Percentiles rank a stretch among this genome's conserved stretches.
Conservation (phyloP, 2,113 vertebrate species). For the Lepisosteus oculatus region DNA sequence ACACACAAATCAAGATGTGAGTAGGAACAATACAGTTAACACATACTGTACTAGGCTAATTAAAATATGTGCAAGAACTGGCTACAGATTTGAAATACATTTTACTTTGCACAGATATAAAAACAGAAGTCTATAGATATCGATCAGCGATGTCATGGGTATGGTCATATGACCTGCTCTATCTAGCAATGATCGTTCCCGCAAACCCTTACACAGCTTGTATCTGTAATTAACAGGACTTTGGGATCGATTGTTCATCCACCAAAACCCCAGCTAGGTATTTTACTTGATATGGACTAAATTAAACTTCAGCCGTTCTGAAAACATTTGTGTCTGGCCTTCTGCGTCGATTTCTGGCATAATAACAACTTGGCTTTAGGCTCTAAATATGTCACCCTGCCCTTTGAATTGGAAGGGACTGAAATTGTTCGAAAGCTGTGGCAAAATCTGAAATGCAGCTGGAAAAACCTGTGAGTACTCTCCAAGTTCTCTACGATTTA, state of each 20-base stretch:
- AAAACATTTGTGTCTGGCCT: neutral
- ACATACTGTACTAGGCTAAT: neutral
- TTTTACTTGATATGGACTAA: conserved; percentile 7
- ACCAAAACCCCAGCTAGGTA: conserved; percentile 3
- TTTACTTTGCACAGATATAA: too few species aligned
- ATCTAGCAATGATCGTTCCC: neutral
- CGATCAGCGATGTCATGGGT: neutral
- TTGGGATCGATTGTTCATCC: neutral
- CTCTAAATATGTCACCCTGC: conserved; percentile 29
- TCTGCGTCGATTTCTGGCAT: conserved; percentile 9
- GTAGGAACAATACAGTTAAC: neutral
- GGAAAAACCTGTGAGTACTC: conserved; percentile 7
- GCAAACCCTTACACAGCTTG: neutral
- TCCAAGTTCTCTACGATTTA: conserved; percentile 17
- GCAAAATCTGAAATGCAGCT: conserved; percentile 9
- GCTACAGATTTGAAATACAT: neutral
- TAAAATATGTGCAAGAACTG: neutral
- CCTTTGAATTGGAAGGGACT: conserved; percentile 24
- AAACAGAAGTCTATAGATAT: neutral
- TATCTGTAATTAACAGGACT: neutral
- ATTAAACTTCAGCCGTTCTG: neutral
- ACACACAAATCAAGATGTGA: neutral
- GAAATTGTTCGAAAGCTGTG: conserved; percentile 15
- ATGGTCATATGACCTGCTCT: neutral
- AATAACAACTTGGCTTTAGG: conserved; percentile 20